phyloP scores from a whole-genome alignment of 2,888 invertebrate species.

The Cloeon dipterum region DNA sequence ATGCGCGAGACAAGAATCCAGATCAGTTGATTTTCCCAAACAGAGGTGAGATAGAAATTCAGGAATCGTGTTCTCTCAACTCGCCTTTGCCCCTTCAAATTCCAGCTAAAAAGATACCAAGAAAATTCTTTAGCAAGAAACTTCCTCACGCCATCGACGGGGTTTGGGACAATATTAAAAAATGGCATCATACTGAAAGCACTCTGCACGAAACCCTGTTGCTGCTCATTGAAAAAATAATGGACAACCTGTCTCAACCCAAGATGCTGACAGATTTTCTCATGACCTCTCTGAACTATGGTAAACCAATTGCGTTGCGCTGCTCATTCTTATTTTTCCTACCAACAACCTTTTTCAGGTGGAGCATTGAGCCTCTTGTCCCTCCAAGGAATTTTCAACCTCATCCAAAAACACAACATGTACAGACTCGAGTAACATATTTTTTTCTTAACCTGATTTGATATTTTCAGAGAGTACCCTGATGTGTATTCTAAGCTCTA shows the following conservation, averaged over 20 bases:
- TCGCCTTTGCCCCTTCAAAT: too few relatives aligned
- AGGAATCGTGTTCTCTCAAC: too few relatives aligned
- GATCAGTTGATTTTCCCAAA: too few relatives aligned
- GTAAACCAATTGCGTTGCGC: slow-evolving; percentile 22
- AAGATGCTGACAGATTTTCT: slow-evolving; percentile 74
- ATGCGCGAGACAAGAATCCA: not conserved
- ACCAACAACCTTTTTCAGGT: slow-evolving; percentile 35
- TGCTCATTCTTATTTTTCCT: too few relatives aligned
- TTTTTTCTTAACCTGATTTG: slow-evolving; percentile 1
- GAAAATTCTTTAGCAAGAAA: slow-evolving; percentile 27
- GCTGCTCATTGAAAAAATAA: slow-evolving; percentile 56
- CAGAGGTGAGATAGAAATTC: too few relatives aligned
- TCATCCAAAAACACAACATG: slow-evolving; percentile 79
- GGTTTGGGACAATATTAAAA: slow-evolving; percentile 54
- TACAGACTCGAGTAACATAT: slow-evolving; percentile 16
- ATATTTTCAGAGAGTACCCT: slow-evolving; percentile 52
- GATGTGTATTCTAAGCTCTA: slow-evolving; percentile 90
- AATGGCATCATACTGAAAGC: slow-evolving; percentile 36
- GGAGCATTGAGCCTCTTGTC: slow-evolving; percentile 76
- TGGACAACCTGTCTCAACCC: slow-evolving; percentile 60
- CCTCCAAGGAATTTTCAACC: slow-evolving; percentile 70
- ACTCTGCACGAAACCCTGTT: slow-evolving; percentile 56
- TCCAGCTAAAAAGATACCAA: not conserved
- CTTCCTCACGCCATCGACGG: slow-evolving; percentile 37
- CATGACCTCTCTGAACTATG: slow-evolving; percentile 67